Conservation (phyloP, 2,113 vertebrate genomes). For the Clarias gariepinus region DNA sequence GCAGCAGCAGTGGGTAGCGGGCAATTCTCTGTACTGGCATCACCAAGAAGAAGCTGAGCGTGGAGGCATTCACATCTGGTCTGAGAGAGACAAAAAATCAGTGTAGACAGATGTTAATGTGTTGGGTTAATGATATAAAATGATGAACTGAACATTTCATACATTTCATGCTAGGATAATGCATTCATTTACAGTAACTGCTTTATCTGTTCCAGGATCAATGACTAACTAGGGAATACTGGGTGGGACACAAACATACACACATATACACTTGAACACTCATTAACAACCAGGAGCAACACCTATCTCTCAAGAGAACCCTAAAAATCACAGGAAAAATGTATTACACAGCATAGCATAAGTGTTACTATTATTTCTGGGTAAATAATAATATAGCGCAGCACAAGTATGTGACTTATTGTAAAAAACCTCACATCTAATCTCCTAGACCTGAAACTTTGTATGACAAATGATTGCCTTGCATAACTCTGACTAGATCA, state of each 20-base stretch:
- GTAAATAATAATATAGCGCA: neutral
- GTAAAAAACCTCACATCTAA: neutral
- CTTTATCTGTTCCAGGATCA: neutral
- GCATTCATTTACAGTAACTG: neutral
- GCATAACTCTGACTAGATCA: neutral
- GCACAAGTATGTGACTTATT: neutral
- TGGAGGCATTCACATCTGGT: constrained; percentile 81
- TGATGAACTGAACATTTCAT: neutral
- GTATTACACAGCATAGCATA: neutral
- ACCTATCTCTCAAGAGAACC: neutral
- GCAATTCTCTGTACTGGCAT: constrained; percentile 92
- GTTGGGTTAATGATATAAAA: neutral
- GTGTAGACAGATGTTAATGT: neutral
- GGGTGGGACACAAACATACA: neutral
- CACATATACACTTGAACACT: neutral
- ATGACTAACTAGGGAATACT: neutral
- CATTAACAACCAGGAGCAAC: neutral
- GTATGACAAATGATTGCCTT: neutral
- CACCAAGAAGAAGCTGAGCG: constrained; percentile 91
- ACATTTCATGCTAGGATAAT: neutral
- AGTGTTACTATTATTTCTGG: neutral
- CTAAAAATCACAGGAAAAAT: neutral
- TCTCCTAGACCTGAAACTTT: neutral
- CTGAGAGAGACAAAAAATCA: constrained; percentile 61
- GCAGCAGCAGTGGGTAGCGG: constrained; percentile 88